Evolutionary conservation across 2,113 vertebrate species (phyloP), one percentile per base, ranked within the genome.

Genomic region (Hassar affinis): DNA sequence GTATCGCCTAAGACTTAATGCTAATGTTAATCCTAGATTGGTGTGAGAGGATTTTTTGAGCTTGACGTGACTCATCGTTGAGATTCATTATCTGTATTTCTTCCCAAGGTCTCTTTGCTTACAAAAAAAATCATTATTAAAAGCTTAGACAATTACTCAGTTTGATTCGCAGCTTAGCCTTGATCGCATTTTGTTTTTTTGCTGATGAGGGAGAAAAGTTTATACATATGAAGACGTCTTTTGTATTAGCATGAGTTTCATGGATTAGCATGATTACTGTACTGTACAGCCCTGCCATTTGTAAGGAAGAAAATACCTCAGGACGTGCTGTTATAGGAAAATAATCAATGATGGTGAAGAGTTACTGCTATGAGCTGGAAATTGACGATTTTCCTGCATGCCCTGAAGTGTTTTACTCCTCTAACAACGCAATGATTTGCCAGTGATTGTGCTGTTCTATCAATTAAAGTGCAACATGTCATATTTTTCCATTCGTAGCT

Each of bases 11-110:
- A n/a, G n/a, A 75, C 42, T 51, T 33, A 6, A 47, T 1, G 38
- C 12, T 71, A n/a, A 45, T 22, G 47, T 75, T 75, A 74, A 74
- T 74, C 71, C 45, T 75, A 30, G 47, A 51, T 20, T 52, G n/a
- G 6, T 75, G 47, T 30, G 47, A 18, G 45, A 30, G 47, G n/a
- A 51, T 75, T 52, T n/a, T 51, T 75, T 18, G 5, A 17, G 15
- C 71, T 45, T 6, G 68, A 45, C 38, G 22, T 49, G n/a, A 74
- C 6, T 25, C 5, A 0, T 38, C 47, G 17, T 25, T 12, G 66
- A 20, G 30, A 49, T 51, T 72, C 45, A 6, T 17, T 27, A 33
- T 38, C 6, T 68, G 64, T 38, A 7, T 68, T 35, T 38, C 3
- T 3, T 38, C 33, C 22, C 17, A 68, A 68, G 18, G n/a, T n/a